Evolutionary conservation across 35 echinoderm and acorn worm species (phyloP).

Genomic region (Diadema setosum): DNA sequence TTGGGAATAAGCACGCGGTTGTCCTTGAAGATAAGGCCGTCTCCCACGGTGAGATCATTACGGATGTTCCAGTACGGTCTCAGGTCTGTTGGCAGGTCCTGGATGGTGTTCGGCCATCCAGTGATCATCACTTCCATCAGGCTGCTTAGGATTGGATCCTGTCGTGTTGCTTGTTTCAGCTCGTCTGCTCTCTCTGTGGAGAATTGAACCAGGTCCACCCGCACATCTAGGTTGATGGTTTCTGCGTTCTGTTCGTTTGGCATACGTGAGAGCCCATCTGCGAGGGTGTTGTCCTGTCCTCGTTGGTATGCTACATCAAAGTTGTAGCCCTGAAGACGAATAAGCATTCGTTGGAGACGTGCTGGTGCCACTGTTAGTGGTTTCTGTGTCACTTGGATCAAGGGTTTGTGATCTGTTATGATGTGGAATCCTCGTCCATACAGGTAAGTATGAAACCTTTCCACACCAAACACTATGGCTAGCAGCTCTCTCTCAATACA

Average conservation of each 20-base stretch:
- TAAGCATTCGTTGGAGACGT: constrained; percentile 34
- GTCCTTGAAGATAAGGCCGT: constrained; percentile 11
- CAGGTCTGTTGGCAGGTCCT: background rate
- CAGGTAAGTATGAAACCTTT: constrained; percentile 42
- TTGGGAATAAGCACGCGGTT: too few relatives aligned
- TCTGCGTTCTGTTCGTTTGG: constrained; percentile 2
- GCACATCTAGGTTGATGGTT: background rate
- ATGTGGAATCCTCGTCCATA: constrained; percentile 40
- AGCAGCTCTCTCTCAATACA: constrained; percentile 24
- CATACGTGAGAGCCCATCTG: constrained; percentile 32
- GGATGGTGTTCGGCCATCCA: constrained; percentile 35
- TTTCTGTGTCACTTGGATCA: constrained; percentile 11
- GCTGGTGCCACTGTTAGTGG: constrained; percentile 34
- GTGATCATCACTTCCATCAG: constrained; percentile 31
- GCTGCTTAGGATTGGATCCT: background rate
- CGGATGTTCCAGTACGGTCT: constrained; percentile 9
- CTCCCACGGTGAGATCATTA: constrained; percentile 21
- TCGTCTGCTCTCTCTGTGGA: background rate
- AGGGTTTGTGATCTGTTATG: constrained; percentile 28
- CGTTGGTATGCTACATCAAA: constrained; percentile 2
- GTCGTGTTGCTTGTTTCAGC: background rate
- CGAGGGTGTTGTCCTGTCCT: constrained; percentile 24
- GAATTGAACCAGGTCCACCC: constrained; percentile 24
- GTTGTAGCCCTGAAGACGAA: constrained; percentile 38
- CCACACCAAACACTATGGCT: constrained; percentile 21